Conservation (phyloP, 2,113 vertebrate species). For the Empidonax alnorum region DNA sequence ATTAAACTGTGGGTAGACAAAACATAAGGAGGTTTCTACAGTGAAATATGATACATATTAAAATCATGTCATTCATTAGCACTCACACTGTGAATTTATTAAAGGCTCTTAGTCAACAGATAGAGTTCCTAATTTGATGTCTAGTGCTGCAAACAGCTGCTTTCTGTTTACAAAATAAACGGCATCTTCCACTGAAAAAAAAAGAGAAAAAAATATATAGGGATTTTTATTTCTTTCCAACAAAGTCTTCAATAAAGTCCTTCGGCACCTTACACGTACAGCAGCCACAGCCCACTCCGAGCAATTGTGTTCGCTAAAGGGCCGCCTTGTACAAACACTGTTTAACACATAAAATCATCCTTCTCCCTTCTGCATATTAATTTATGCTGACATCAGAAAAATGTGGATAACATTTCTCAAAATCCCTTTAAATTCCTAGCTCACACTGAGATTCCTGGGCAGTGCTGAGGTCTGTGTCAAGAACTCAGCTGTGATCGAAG, state of each 20-base stretch:
- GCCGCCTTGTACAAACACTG: not conserved
- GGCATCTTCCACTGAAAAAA: constrained; percentile 15
- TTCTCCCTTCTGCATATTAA: constrained; percentile 20
- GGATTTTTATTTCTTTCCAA: constrained; percentile 20
- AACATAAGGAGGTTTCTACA: constrained; percentile 44
- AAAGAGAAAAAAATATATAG: not conserved
- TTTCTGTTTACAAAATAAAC: constrained; percentile 58
- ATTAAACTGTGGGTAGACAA: constrained; percentile 27
- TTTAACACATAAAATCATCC: not conserved
- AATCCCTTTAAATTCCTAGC: not conserved
- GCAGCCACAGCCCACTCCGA: not conserved
- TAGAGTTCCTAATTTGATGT: constrained; percentile 27
- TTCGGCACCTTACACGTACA: not conserved
- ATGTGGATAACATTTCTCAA: not conserved
- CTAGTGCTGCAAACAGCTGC: constrained; percentile 44
- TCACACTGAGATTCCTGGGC: not conserved
- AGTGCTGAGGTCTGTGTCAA: not conserved
- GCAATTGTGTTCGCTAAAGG: not conserved
- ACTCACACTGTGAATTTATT: constrained; percentile 61
- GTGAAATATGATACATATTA: constrained; percentile 60
- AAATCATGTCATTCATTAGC: constrained; percentile 72
- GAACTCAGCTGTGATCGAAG: not conserved
- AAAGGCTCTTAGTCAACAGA: constrained; percentile 51
- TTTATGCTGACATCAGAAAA: not conserved
- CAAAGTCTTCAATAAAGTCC: not conserved